A percentile compares a stretch with the other conserved stretches of the same genome.
phyloP scores from a whole-genome alignment of 2,888 invertebrate species.

The Toxonevra muliebris region DNA sequence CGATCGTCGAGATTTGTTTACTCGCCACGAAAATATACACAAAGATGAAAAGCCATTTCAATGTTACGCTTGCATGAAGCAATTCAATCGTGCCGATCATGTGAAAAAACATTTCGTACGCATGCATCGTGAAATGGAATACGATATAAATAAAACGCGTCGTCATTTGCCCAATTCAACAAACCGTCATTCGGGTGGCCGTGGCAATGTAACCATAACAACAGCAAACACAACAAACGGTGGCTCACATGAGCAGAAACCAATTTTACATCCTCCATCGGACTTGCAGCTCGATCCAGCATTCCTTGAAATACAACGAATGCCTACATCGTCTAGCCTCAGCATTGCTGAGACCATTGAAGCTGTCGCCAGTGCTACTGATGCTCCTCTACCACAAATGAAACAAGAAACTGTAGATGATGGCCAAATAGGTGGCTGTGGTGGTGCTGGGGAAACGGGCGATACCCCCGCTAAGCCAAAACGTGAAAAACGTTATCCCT shows the following conservation, averaged over 20 bases:
- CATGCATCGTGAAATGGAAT: constrained; percentile 90
- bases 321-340: constrained; percentile 61
- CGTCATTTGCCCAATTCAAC: constrained; percentile 65
- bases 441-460: constrained; percentile 37
- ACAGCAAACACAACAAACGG: constrained; percentile 45
- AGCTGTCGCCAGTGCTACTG: constrained; percentile 63
- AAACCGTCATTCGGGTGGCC: constrained; percentile 70
- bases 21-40: constrained; percentile 92
- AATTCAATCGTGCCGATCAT: constrained; percentile 93
- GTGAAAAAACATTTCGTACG: constrained; percentile 93
- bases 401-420: constrained; percentile 64
- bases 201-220: constrained; percentile 63
- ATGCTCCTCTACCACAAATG: constrained; percentile 58
- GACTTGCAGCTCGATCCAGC: constrained; percentile 60
- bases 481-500: constrained; percentile 80
- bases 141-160: constrained; percentile 84
- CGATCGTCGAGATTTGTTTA: constrained; percentile 88
- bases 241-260: constrained; percentile 52
- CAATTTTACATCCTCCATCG: constrained; percentile 53
- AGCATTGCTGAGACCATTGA: constrained; percentile 65
- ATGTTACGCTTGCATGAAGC: constrained; percentile 91
- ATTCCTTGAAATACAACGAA: constrained; percentile 61
- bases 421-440: constrained; percentile 45
- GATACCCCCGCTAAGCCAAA: constrained; percentile 58
- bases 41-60: constrained; percentile 93